Conservation (phyloP, 2,113 vertebrate genomes). For the Neoarius graeffei region DNA sequence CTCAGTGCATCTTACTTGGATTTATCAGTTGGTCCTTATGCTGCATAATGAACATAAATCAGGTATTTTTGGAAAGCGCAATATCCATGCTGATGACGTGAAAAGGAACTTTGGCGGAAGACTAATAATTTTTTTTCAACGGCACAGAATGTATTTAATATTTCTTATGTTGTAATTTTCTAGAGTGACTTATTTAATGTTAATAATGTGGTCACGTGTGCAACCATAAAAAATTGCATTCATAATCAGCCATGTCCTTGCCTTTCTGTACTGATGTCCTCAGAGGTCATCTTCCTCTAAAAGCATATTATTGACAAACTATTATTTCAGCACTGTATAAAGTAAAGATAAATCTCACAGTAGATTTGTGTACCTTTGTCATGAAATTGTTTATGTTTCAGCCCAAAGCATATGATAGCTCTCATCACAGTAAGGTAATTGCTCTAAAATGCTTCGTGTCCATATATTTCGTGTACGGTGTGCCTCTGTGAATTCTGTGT, state of each 20-base stretch:
- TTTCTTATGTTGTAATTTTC: constrained; percentile 94
- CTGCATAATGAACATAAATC: constrained; percentile 70
- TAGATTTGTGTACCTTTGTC: constrained; percentile 25
- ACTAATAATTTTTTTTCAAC: constrained; percentile 88
- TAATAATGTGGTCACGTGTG: constrained; percentile 75
- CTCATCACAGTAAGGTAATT: constrained; percentile 12
- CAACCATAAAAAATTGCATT: constrained; percentile 64
- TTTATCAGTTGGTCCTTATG: constrained; percentile 74
- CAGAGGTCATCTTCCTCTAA: background rate
- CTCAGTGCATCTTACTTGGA: constrained; percentile 72
- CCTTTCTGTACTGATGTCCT: background rate
- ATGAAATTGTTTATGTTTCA: constrained; percentile 47
- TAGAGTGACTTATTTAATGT: constrained; percentile 87
- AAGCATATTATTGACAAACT: constrained; percentile 8
- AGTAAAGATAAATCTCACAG: constrained; percentile 16
- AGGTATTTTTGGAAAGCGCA: constrained; percentile 76
- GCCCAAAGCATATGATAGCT: constrained; percentile 32
- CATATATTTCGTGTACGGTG: constrained; percentile 11
- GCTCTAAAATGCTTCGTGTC: background rate
- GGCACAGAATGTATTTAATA: constrained; percentile 95
- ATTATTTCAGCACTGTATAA: constrained; percentile 19
- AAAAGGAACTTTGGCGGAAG: constrained; percentile 61
- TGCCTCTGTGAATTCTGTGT: constrained; percentile 6
- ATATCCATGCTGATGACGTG: constrained; percentile 79
- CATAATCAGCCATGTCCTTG: constrained; percentile 72